Percentiles rank a stretch among this genome's conserved stretches.
phyloP scores from a whole-genome alignment of 2,113 vertebrate genomes.

The Esox niger region DNA sequence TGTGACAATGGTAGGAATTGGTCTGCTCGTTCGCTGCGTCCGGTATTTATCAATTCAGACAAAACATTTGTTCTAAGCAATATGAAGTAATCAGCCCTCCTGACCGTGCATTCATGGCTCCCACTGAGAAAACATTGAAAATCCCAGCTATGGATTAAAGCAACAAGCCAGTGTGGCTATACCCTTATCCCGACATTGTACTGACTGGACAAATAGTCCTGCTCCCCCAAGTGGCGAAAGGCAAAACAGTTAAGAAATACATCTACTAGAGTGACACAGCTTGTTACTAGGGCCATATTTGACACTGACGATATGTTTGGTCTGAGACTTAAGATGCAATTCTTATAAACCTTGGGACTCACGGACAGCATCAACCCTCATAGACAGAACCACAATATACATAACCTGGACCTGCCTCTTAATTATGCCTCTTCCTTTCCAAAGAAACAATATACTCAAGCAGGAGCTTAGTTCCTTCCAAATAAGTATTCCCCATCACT shows the following conservation, averaged over 20 bases:
- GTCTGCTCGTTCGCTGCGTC: too few relatives aligned
- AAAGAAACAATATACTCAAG: constrained; percentile 3
- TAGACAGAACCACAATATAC: not conserved
- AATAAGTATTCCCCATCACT: constrained; percentile 13
- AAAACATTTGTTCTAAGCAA: too few relatives aligned
- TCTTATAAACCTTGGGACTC: not conserved
- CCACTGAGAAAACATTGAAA: too few relatives aligned
- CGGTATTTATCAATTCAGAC: too few relatives aligned
- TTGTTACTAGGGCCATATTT: not conserved
- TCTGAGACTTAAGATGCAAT: not conserved
- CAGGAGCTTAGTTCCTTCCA: constrained; percentile 6
- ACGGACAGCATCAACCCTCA: not conserved
- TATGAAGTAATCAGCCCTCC: too few relatives aligned
- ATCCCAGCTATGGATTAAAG: too few relatives aligned
- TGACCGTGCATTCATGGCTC: too few relatives aligned
- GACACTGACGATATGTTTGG: not conserved
- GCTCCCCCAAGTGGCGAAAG: constrained; percentile 9
- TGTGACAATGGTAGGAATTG: too few relatives aligned
- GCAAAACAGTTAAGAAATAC: not conserved
- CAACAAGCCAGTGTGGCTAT: too few relatives aligned
- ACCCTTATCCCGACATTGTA: too few relatives aligned
- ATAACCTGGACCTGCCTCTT: not conserved
- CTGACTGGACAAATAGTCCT: not conserved
- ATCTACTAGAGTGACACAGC: not conserved
- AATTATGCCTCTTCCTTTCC: not conserved